Conservation (phyloP, 2,113 vertebrate species). For the Antechinus flavipes region DNA sequence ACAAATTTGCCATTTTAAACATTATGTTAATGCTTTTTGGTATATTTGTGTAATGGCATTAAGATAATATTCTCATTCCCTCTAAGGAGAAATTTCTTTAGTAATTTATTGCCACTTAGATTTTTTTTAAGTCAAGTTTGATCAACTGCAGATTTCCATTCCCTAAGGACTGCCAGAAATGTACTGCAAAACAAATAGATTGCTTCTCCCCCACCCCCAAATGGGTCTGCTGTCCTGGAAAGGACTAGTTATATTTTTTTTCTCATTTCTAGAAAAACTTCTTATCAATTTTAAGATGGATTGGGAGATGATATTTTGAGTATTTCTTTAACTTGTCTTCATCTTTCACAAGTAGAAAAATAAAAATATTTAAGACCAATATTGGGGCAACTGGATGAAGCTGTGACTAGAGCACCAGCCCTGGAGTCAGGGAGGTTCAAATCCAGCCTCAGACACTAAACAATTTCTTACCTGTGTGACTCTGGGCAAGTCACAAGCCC, state of each 20-base stretch:
- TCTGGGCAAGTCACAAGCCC: no score
- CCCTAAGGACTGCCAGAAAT: conserved; percentile 41
- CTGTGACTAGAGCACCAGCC: no score
- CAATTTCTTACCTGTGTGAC: no score
- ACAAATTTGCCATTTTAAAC: conserved; percentile 21
- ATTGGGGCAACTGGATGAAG: neutral
- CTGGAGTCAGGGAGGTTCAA: no score
- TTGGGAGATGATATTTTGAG: neutral
- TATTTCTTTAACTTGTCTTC: conserved; percentile 15
- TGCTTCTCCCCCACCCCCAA: conserved; percentile 34
- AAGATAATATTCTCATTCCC: conserved; percentile 51
- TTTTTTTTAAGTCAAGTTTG: conserved; percentile 51
- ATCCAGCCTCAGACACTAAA: no score
- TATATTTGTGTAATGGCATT: conserved; percentile 49
- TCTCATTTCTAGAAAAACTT: conserved; percentile 13
- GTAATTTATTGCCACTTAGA: conserved; percentile 29
- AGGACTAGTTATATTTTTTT: conserved; percentile 40
- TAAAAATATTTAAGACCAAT: neutral
- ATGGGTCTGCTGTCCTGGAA: conserved; percentile 36
- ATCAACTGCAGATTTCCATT: conserved; percentile 35
- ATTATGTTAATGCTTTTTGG: conserved; percentile 17
- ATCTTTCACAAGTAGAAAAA: conserved; percentile 9
- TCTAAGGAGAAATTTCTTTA: conserved; percentile 32
- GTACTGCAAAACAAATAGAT: conserved; percentile 26
- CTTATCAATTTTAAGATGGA: neutral